Evolutionary conservation across 2,797 vertebrate species (phyloP), one percentile per base, ranked within the genome.

Genomic region (Mormyrus proboscirostris): DNA sequence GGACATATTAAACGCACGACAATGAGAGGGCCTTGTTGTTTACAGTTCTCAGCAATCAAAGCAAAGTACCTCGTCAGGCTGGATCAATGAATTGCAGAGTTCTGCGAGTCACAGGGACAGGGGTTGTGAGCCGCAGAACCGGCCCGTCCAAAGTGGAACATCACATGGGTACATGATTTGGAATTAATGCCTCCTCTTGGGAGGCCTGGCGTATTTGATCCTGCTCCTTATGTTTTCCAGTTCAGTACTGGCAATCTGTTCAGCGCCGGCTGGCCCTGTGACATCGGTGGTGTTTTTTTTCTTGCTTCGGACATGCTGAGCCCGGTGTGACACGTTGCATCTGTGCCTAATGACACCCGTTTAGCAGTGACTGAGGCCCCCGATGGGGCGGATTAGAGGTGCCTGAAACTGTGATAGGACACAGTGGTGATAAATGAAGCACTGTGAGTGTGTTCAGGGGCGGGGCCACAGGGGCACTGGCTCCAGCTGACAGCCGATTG

Each of bases 321-420:
- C 44, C 82, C 47, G 19, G 82, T 8, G 82, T 84, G 82, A 84
- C 82, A 44, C 3, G 3, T 47, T 22, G 82, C 82, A 50, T 84
- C 82, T 84, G 82, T 84, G 82, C 82, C n/a, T 84, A 84, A 50
- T 84, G 82, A 84, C 82, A 47, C n/a, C 47, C 82, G 47, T 84
- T 84, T 84, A 84, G 82, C 19, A 22, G 82, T 14, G 22, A 25
- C 82, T 50, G 41, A 22, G 41, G 82, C 44, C 41, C 82, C 82
- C 22, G n/a, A 84, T 84, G 82, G 44, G 82, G 47, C n/a, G 4
- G 47, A 22, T 84, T 84, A 84, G 47, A 84, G 41, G 19, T 25
- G 22, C 82, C 47, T 25, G 41, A 49, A 25, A 84, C 44, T 22
- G 8, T 25, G 19, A 25, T 50, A 50, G 82, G 19, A 47, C 82